Percentiles rank a stretch among this genome's conserved stretches.
These are phyloP conservation scores for Crioceris asparagi DNA, from an alignment of 2,888 invertebrate genomes.

Conservation along the genomic window DNA sequence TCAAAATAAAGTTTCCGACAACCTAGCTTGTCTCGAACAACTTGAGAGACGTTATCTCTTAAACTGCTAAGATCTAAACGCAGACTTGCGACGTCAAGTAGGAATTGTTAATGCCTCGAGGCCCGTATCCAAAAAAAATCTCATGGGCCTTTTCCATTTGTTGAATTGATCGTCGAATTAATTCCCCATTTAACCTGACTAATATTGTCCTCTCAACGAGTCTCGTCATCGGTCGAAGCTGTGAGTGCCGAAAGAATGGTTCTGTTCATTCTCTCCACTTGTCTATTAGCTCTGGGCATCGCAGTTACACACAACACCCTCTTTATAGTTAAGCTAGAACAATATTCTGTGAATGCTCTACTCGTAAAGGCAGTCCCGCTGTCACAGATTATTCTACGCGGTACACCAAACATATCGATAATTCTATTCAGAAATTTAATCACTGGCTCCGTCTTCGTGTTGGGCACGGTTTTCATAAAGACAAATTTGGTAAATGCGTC, in stretches of 20 bases:
- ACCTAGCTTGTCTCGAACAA: constrained; percentile 6
- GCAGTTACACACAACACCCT: constrained; percentile 20
- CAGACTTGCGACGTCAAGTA: constrained; percentile 13
- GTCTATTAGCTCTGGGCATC: constrained; percentile 23
- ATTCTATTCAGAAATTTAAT: constrained; percentile 15
- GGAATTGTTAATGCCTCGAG: constrained; percentile 17
- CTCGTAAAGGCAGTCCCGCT: constrained; percentile 19
- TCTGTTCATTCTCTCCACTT: constrained; percentile 21
- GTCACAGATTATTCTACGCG: constrained; percentile 16
- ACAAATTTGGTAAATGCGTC: constrained; percentile 30
- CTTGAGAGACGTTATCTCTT: constrained; percentile 9
- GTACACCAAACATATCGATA: constrained; percentile 16
- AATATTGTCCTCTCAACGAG: constrained; percentile 18
- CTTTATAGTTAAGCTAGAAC: constrained; percentile 18
- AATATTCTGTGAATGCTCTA: constrained; percentile 8
- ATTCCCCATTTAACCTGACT: constrained; percentile 16
- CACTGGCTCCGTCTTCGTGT: constrained; percentile 14
- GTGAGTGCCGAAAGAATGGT: constrained; percentile 15
- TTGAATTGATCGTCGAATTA: constrained; percentile 17
- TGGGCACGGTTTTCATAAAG: constrained; percentile 21
- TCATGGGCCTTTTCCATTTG: constrained; percentile 19
- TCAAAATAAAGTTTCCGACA: constrained; percentile 12
- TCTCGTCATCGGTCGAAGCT: constrained; percentile 15
- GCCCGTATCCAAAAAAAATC: constrained; percentile 20
- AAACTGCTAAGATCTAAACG: constrained; percentile 5